Percentiles rank a stretch among this genome's conserved stretches.
Conservation (phyloP, 2,888 invertebrate genomes). For the Venusia cambrica region DNA sequence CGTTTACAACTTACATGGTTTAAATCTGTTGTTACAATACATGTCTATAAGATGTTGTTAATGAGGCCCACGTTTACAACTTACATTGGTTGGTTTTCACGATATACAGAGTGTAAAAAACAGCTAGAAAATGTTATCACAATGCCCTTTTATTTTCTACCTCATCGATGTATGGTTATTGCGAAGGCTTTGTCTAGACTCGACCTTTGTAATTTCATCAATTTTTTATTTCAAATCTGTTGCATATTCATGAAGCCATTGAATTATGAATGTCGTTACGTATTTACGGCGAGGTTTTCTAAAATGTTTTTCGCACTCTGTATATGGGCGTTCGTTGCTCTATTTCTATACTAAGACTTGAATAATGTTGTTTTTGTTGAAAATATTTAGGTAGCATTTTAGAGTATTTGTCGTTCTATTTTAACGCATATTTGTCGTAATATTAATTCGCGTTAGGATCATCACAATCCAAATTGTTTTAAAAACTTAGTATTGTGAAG, state of each 20-base stretch:
- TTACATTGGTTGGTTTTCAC: conserved; percentile 23
- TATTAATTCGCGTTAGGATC: conserved; percentile 15
- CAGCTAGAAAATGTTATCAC: conserved; percentile 1
- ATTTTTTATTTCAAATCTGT: too few relatives aligned
- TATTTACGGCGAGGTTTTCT: conserved; percentile 9
- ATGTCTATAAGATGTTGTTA: conserved; percentile 43
- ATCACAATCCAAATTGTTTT: conserved; percentile 4
- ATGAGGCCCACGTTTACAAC: conserved; percentile 33
- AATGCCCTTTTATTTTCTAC: conserved; percentile 1
- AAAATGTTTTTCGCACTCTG: conserved; percentile 21
- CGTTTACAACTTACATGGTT: conserved; percentile 26
- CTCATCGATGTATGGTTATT: conserved; percentile 2
- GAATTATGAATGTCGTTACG: conserved; percentile 6
- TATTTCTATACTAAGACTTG: conserved; percentile 59
- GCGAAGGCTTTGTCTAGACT: neutral
- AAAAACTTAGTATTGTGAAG: conserved; percentile 1
- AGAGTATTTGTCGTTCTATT: conserved; percentile 42
- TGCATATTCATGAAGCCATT: conserved; percentile 4
- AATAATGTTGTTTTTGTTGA: conserved; percentile 70
- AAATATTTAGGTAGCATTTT: conserved; percentile 57
- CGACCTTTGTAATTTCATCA: too few relatives aligned
- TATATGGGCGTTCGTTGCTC: conserved; percentile 41
- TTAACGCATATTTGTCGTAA: conserved; percentile 28
- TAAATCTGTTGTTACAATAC: conserved; percentile 20
- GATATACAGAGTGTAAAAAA: too few relatives aligned